Base-by-base conservation (phyloP, 2,113 vertebrate species). In the Elachura formosa region DNA sequence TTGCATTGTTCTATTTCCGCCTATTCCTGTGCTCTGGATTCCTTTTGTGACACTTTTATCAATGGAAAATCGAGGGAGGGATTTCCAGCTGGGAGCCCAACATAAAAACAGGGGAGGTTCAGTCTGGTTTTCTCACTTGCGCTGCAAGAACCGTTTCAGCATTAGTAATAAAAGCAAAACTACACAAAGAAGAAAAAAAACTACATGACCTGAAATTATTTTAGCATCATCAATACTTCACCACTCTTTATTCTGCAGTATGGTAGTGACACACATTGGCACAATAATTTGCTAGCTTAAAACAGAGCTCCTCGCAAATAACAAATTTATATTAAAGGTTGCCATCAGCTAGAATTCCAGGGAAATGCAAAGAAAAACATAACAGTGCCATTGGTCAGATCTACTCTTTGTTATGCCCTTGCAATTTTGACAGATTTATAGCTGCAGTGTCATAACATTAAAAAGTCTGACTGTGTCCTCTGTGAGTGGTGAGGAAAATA, bases 1-100 rank as follows among this genome's bases (percentile, higher is more conserved):
- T 59, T 59, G 40, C 49, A 96, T 95, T 95, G 89, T 96, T 95
- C 95, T 90, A 41, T 93, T 95, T 96, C 91, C 52, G 20, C 84
- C 82, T 90, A 41, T 88, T 93, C 79, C 87, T 85, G 85, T 83
- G 84, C 78, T 93, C 94, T 59, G 85, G 94, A 96, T 95, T 94
- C 95, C 92, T 79, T 97, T 95, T 96, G 89, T 95, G 90, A 92
- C 84, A 87, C 91, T 95, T 96, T 97, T 95, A 95, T 95, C 95
- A 96, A 93, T 96, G 95, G 96, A 95, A 96, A 96, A 96, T 93
- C 7, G 75, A 94, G 90, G 90, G 94, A 95, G 95, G 93, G 74
- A 84, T 89, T 94, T 97, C 95, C 96, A 96, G 89, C 96, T 97
- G 96, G 29, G 90, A 94, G 87, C 64, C 56, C 91, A 88, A 90